phyloP scores from a whole-genome alignment of 2,113 vertebrate species.

The Neolamprologus sp. region DNA sequence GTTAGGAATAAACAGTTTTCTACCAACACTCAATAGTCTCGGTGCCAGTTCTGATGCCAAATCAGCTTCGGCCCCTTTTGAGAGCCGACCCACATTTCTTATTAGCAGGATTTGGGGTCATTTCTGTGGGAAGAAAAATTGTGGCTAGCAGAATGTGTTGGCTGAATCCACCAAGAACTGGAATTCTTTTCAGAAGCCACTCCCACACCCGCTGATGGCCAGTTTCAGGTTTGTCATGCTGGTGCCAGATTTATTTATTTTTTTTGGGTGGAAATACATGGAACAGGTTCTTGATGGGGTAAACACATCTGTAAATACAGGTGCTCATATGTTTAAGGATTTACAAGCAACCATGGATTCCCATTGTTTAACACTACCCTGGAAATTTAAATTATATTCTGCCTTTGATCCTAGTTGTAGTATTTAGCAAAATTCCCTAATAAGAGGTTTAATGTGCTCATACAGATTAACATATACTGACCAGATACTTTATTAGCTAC shows the following conservation, averaged over 20 bases:
- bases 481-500: background rate
- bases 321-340: background rate
- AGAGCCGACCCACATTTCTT: background rate
- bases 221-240: background rate
- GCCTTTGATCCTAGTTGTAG: background rate
- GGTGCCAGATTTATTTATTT: background rate
- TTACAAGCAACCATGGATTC: background rate
- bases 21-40: rapidly evolving
- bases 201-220: background rate
- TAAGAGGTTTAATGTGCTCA: background rate
- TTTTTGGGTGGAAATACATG: background rate
- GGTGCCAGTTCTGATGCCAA: background rate
- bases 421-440: background rate
- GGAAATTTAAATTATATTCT: background rate
- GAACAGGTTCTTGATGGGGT: background rate
- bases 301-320: background rate
- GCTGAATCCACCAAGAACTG: background rate
- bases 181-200: background rate
- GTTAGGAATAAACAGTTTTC: background rate
- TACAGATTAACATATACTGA: background rate
- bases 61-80: background rate
- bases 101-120: background rate
- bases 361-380: background rate
- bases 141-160: background rate
- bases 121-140: background rate